Base-by-base conservation (phyloP, 2,113 vertebrate genomes). In the Galemys pyrenaicus region DNA sequence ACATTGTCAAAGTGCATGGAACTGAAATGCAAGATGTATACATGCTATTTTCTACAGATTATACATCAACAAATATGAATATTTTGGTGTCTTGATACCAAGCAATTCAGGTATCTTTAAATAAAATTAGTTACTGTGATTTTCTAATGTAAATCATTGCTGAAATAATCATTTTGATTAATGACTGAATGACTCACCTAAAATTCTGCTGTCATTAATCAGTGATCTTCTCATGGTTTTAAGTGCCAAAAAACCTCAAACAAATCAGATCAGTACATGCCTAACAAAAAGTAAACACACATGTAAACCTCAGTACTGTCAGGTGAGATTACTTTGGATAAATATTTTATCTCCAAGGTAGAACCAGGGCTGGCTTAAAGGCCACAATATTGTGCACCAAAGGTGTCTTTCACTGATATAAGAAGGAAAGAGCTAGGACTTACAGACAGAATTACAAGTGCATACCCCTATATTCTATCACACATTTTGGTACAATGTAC, bases 151-250 rank as follows among this genome's bases (percentile, higher is more conserved):
- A 83, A 85, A 89, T 87, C 41, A 58, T 54, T 79, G 35, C 41
- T 78, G 49, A 89, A 75, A 49, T 85, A 81, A 92, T 78, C 44
- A 58, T 91, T 93, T 92, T 96, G 91, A 95, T 91, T 96, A 89
- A 92, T 96, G 79, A 91, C 79, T 86, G 49, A 93, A 85, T 96
- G 93, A 96, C 78, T 96, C 93, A 96, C 51, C 49, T 79, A 74
- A 95, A 92, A 92, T 94, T 94, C 77, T 95, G 73, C 84, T 94
- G 39, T 87, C 37, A 67, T 90, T 77, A 96, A 88, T 96, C 87
- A 89, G 77, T 85, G 84, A 94, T 92, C 84, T 93, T 97, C 89
- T 96, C 95, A 74, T 75, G 81, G 49, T 44, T 81, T 1, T 67
- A 92, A 91, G 26, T 92, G 75, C 89, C 87, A 95, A 39, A 67